Evolutionary conservation across 2,888 invertebrate species (phyloP).

Genomic region (Theodoxus fluviatilis): DNA sequence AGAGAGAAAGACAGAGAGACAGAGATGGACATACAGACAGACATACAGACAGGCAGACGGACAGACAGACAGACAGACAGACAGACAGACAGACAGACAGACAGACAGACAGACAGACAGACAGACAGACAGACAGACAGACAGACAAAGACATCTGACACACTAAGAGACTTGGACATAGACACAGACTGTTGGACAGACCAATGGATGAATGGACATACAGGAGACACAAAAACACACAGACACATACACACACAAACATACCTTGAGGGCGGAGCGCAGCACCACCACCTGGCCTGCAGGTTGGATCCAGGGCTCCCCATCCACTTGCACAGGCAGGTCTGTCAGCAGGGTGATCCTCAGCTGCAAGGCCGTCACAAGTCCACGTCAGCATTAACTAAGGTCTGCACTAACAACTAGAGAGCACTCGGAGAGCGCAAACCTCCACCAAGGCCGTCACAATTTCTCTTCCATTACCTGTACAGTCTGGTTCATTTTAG

Average conservation of each 20-base stretch:
- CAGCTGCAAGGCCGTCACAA: constrained; percentile 73
- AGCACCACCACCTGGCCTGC: constrained; percentile 98
- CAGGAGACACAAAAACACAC: neutral
- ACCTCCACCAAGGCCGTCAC: no score
- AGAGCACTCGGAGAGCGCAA: no score
- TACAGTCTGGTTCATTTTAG: no score
- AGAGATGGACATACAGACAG: no score
- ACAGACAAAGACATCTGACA: neutral
- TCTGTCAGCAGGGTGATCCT: constrained; percentile 96
- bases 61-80: no score
- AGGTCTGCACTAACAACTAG: no score
- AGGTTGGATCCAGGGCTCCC: constrained; percentile 98
- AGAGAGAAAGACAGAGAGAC: no score
- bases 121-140: no score
- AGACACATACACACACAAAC: constrained; percentile 24
- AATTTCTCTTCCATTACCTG: no score
- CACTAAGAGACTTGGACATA: neutral
- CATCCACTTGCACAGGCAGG: constrained; percentile 99
- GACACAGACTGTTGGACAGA: neutral
- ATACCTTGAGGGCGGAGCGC: constrained; percentile 97
- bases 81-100: no score
- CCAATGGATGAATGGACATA: neutral
- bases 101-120: no score
- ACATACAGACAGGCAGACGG: no score
- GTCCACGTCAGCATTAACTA: neutral